Evolutionary conservation across 2,888 invertebrate genomes (phyloP).

Genomic region (Rhamnusium bicolor): DNA sequence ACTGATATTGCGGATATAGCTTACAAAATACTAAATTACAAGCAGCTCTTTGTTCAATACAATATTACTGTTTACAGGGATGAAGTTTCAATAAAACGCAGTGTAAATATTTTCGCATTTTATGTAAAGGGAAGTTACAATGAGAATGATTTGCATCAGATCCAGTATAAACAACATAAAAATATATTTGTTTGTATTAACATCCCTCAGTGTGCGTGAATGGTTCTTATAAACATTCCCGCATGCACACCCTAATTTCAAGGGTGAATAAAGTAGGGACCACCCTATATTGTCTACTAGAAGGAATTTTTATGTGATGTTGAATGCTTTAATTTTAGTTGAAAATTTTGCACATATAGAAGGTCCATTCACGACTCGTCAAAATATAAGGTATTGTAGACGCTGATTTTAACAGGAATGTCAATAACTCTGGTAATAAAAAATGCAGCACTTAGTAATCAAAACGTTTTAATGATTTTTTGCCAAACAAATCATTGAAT

Average conservation of each 20-base stretch:
- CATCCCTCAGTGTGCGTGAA: slow-evolving; percentile 14
- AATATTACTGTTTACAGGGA: background rate
- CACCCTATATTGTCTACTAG: slow-evolving; percentile 21
- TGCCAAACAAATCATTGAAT: too few species aligned
- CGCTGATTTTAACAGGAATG: too few species aligned
- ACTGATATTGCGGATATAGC: background rate
- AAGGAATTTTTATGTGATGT: background rate
- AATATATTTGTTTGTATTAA: slow-evolving; percentile 30
- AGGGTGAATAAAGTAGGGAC: slow-evolving; percentile 3
- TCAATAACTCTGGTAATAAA: too few species aligned
- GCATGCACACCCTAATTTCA: slow-evolving; percentile 23
- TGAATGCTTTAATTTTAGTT: slow-evolving; percentile 1
- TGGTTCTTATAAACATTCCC: slow-evolving; percentile 31
- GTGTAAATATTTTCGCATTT: slow-evolving; percentile 26
- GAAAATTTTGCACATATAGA: background rate
- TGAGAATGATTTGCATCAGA: slow-evolving; percentile 5
- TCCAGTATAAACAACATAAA: slow-evolving; percentile 28
- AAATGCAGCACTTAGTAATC: too few species aligned
- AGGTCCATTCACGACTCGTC: background rate
- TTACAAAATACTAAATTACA: background rate
- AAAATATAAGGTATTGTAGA: background rate
- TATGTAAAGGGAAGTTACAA: background rate
- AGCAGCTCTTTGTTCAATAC: background rate
- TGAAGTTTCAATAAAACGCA: slow-evolving; percentile 24
- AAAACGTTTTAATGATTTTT: too few species aligned